Evolutionary conservation across 2,797 vertebrate species (phyloP).

Genomic region (Helicolenus hilgendorfi): DNA sequence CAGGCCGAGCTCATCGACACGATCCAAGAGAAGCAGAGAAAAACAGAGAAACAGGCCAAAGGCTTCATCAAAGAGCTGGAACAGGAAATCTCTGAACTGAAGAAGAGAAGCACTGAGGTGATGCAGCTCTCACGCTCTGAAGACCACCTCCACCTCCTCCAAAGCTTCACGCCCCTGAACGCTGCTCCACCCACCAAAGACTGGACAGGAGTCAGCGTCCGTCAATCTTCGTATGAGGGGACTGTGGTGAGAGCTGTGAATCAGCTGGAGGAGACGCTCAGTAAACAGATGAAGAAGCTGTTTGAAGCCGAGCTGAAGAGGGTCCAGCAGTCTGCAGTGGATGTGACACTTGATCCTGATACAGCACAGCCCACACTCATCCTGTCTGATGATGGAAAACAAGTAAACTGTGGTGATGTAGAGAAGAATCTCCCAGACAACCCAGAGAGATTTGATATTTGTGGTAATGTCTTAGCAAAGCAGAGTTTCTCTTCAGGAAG

Average conservation of each 20-base stretch:
- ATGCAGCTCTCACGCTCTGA: background rate
- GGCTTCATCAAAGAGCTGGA: background rate
- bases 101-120: background rate
- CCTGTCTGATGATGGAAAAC: background rate
- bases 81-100: constrained; percentile 29
- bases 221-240: background rate
- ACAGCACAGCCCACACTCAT: accelerated
- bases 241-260: background rate
- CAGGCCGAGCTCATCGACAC: background rate
- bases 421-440: background rate
- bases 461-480: accelerated
- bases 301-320: accelerated
- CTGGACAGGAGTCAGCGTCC: background rate
- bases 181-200: background rate
- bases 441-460: accelerated
- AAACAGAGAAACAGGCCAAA: background rate
- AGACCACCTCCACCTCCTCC: background rate
- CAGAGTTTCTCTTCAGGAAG: constrained; percentile 2
- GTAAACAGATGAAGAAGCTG: background rate
- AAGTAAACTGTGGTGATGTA: accelerated
- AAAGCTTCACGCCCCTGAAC: background rate
- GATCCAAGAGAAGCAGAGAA: background rate
- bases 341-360: background rate
- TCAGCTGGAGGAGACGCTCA: background rate
- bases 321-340: background rate